These are phyloP conservation scores for Oxygymnocypris stewartii DNA, from an alignment of 2,113 vertebrate species.

Conservation along the genomic window DNA sequence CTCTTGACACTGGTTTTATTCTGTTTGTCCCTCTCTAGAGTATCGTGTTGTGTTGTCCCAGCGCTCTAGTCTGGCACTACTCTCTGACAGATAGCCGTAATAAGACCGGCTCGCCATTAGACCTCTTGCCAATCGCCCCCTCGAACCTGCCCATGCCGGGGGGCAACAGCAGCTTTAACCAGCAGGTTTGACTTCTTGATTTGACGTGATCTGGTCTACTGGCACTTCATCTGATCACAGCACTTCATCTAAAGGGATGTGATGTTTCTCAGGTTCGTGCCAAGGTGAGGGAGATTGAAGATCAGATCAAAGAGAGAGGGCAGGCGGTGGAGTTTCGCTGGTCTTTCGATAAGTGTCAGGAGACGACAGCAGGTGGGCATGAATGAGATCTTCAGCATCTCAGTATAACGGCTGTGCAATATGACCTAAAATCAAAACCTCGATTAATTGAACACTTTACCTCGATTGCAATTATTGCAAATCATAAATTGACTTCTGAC, in stretches of 20 bases:
- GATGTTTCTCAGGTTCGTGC: constrained; percentile 82
- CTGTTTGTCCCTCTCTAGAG: constrained; percentile 75
- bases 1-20: neutral
- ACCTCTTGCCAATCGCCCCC: constrained; percentile 93
- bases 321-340: constrained; percentile 98
- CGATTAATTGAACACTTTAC: no score
- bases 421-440: no score
- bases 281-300: constrained; percentile 94
- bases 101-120: constrained; percentile 95
- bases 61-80: constrained; percentile 98
- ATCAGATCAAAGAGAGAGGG: constrained; percentile 95
- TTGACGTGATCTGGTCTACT: neutral
- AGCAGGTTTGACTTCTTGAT: constrained; percentile 81
- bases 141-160: constrained; percentile 98
- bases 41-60: constrained; percentile 95
- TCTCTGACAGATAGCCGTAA: constrained; percentile 95
- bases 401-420: no score
- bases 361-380: constrained; percentile 91
- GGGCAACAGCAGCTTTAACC: constrained; percentile 91
- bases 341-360: constrained; percentile 99
- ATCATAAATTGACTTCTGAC: no score
- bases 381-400: neutral
- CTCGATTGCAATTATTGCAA: no score
- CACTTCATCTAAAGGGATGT: constrained; percentile 6
- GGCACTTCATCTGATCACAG: neutral